Evolutionary conservation across 2,113 vertebrate species (phyloP).

Genomic region (Phylloscopus trochilus): DNA sequence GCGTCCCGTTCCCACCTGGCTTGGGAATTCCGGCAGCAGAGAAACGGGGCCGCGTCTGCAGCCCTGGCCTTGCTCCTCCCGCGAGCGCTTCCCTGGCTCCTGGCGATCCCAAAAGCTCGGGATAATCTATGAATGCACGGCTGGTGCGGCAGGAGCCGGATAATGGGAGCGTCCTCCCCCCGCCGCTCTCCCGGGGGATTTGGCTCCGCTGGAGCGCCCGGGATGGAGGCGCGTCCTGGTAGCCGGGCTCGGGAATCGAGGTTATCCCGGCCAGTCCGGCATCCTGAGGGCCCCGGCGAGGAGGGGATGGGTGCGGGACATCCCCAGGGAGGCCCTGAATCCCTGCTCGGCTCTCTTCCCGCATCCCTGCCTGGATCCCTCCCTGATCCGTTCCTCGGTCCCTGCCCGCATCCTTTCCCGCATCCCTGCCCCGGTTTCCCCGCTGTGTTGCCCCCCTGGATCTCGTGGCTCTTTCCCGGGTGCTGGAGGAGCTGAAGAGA

Average conservation of each 20-base stretch:
- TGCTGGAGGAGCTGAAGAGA: not conserved
- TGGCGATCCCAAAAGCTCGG: slow-evolving; percentile 11
- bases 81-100: not conserved
- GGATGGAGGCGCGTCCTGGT: not conserved
- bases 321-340: not conserved
- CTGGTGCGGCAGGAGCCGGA: slow-evolving; percentile 15
- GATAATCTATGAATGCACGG: slow-evolving; percentile 61
- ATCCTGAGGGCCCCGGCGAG: not conserved
- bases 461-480: too few relatives aligned
- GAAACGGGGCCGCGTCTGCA: not conserved
- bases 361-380: not conserved
- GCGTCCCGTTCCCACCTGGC: not conserved
- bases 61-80: not conserved
- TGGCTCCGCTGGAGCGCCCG: not conserved
- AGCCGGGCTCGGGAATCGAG: not conserved
- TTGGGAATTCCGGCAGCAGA: not conserved
- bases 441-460: too few relatives aligned
- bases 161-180: slow-evolving; percentile 1
- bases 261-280: fast-evolving
- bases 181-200: slow-evolving; percentile 38
- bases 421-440: not conserved
- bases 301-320: not conserved
- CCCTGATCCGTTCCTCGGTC: not conserved
- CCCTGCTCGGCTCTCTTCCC: not conserved
- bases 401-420: not conserved